These are phyloP conservation scores for Lepidurus couesii DNA, from an alignment of 1,140 invertebrate genomes.

Conservation along the genomic window DNA sequence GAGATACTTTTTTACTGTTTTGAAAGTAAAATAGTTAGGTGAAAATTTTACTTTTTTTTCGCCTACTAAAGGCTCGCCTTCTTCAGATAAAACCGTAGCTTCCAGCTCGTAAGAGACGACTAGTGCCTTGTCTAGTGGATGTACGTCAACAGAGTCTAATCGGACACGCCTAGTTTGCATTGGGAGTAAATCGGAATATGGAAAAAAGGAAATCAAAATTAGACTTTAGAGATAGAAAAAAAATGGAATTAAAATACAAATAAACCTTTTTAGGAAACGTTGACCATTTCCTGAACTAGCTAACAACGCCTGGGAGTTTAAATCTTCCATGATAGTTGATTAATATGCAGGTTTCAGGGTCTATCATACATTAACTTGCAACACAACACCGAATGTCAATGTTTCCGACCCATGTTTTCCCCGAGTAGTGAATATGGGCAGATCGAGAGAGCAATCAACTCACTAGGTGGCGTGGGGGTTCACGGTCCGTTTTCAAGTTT, in stretches of 20 bases:
- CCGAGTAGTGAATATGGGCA: no score
- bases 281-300: not conserved
- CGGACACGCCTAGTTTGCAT: conserved; percentile 17
- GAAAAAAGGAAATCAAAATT: not conserved
- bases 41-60: conserved; percentile 64
- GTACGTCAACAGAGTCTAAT: conserved; percentile 66
- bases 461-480: no score
- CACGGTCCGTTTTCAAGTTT: no score
- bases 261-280: conserved; percentile 19
- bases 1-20: conserved; percentile 5
- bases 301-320: not conserved
- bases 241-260: not conserved
- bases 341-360: no score
- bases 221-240: not conserved
- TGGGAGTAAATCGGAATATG: not conserved
- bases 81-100: conserved; percentile 73
- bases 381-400: no score
- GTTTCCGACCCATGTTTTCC: no score
- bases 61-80: conserved; percentile 75
- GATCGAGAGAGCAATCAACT: no score
- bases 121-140: conserved; percentile 83
- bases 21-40: not conserved
- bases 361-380: no score
- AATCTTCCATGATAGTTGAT: not conserved
- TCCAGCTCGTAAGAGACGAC: conserved; percentile 85